Evolutionary conservation across 2,888 invertebrate genomes (phyloP).

Genomic region (Pilophorus perplexus): DNA sequence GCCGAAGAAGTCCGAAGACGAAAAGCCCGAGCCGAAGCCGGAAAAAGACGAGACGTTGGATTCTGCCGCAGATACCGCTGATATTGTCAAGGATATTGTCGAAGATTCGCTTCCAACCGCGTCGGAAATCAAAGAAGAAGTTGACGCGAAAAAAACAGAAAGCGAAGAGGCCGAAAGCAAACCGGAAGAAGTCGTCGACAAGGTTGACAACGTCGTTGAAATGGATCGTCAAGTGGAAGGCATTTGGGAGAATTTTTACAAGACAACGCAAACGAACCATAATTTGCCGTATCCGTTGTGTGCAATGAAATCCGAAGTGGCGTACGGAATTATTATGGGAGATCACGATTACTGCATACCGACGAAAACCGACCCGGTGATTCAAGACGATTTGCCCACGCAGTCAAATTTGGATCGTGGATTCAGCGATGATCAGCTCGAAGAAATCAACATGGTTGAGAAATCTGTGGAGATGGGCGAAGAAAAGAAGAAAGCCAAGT

Average conservation of each 20-base stretch:
- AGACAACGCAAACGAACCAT: conserved; percentile 60
- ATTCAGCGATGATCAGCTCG: conserved; percentile 41
- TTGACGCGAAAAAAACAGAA: not conserved
- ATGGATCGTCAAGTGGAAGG: conserved; percentile 58
- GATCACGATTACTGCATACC: conserved; percentile 49
- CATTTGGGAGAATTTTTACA: conserved; percentile 76
- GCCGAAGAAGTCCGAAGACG: not conserved
- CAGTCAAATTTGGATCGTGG: conserved; percentile 31
- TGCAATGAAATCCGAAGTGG: conserved; percentile 44
- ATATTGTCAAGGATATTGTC: too few species aligned
- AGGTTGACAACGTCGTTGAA: not conserved
- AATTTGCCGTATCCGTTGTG: conserved; percentile 45
- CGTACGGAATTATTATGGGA: conserved; percentile 45
- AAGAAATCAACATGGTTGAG: conserved; percentile 46
- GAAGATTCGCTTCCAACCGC: too few species aligned
- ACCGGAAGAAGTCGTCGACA: not conserved
- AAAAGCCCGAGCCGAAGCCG: not conserved
- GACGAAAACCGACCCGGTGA: conserved; percentile 44
- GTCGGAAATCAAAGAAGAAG: not conserved
- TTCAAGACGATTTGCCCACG: conserved; percentile 49
- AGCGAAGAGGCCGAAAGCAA: not conserved
- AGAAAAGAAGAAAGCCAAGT: conserved; percentile 54
- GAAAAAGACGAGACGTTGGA: too few species aligned
- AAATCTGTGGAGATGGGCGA: conserved; percentile 29
- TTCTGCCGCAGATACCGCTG: too few species aligned